phyloP scores from a whole-genome alignment of 1,140 invertebrate genomes.

The Euglossa dilemma region DNA sequence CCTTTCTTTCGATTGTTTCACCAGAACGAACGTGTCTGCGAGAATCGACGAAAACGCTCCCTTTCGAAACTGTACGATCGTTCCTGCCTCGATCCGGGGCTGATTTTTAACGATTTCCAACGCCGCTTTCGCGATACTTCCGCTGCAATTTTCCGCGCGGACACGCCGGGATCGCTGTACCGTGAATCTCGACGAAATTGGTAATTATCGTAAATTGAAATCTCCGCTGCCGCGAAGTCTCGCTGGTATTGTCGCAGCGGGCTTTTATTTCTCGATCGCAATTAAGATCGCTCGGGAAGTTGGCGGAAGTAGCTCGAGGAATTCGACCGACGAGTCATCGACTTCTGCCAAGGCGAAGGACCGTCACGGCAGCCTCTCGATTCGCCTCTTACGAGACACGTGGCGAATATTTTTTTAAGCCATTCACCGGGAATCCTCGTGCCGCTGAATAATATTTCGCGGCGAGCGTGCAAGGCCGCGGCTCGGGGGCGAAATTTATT shows the following conservation, averaged over 20 bases:
- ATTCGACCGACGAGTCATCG: not conserved
- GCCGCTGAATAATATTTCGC: not conserved
- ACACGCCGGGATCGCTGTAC: too few relatives aligned
- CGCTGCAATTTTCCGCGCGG: not conserved
- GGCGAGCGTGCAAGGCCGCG: not conserved
- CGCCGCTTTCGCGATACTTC: too few relatives aligned
- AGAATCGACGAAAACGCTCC: not conserved
- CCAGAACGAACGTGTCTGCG: not conserved
- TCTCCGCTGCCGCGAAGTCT: not conserved
- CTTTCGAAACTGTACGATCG: not conserved
- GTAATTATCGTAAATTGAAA: not conserved
- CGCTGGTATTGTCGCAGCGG: not conserved
- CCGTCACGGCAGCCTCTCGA: too few relatives aligned
- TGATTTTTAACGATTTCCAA: not conserved
- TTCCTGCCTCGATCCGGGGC: not conserved
- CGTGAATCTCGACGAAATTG: not conserved
- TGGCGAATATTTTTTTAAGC: not conserved
- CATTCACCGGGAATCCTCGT: not conserved
- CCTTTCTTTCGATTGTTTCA: constrained; percentile 1
- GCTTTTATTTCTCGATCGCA: not conserved
- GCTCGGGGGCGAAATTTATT: constrained; percentile 25
- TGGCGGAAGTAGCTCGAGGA: not conserved
- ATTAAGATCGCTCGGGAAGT: not conserved
- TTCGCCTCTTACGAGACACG: not conserved
- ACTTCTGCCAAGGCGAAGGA: too few relatives aligned